phyloP scores from a whole-genome alignment of 1,140 invertebrate genomes.

The Schlechtendalia chinensis region DNA sequence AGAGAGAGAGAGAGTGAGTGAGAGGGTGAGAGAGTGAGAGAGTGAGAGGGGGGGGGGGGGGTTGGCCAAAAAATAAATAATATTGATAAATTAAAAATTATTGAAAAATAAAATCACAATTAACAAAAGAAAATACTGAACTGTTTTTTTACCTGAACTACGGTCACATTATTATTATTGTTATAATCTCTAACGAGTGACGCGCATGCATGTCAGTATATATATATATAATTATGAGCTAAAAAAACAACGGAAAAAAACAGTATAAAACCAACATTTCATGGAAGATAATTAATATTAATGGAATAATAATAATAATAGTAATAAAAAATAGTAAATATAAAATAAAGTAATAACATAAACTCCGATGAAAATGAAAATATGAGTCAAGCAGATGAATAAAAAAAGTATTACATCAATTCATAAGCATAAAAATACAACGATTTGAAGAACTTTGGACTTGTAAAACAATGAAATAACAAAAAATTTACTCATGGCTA shows the following conservation, averaged over 20 bases:
- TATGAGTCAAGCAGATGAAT: conserved; percentile 52
- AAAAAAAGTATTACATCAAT: conserved; percentile 52
- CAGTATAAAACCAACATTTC: conserved; percentile 37
- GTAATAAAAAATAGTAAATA: conserved; percentile 5
- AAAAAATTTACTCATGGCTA: conserved; percentile 66
- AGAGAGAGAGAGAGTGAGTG: too few species aligned
- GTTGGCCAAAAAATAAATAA: not conserved
- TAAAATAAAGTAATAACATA: conserved; percentile 53
- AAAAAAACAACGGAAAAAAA: conserved; percentile 22
- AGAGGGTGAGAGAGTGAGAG: too few species aligned
- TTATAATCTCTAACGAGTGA: conserved; percentile 12
- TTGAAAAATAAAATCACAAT: conserved; percentile 19
- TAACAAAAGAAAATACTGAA: conserved; percentile 13
- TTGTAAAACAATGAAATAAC: conserved; percentile 55
- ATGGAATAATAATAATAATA: conserved; percentile 31
- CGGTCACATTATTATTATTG: conserved; percentile 8
- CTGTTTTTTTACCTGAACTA: conserved; percentile 35
- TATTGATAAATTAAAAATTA: not conserved
- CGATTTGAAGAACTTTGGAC: conserved; percentile 50
- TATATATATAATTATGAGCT: conserved; percentile 26
- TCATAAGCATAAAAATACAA: conserved; percentile 54
- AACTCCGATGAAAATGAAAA: conserved; percentile 56
- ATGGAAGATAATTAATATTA: conserved; percentile 30
- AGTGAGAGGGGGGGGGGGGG: too few species aligned
- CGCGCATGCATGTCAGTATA: conserved; percentile 33